Evolutionary conservation across 2,888 invertebrate genomes (phyloP), one percentile per base, ranked within the genome.

Genomic region (Chirona hameri): DNA sequence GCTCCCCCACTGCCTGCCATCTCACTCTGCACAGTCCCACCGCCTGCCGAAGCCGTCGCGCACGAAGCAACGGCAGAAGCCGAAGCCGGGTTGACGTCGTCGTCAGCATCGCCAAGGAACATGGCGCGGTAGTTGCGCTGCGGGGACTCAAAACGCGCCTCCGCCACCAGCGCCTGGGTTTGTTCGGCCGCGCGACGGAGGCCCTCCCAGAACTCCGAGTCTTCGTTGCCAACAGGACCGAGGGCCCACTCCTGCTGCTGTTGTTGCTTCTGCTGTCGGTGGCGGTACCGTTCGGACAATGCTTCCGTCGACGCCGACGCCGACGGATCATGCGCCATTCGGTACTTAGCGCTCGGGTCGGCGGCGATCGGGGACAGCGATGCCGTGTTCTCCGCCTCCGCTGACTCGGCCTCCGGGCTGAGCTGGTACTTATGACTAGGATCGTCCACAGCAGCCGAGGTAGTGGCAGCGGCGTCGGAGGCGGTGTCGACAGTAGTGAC

Each of bases 131-230:
- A 76, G 76, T 76, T 29, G 3, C 39, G 31, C 10, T 18, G 39
- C 76, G 76, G 76, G 39, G 76, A 76, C 12, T 76, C 21, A 39
- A 31, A 39, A 39, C 76, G 76, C 39, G 76, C 76, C 76, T 15
- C 76, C 76, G 31, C 76, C 39, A 76, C 76, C 21, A 76, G 76
- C 39, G 12, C 31, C 39, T 29, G 31, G 14, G 76, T 76, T 9
- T 39, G 76, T 39, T 76, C 76, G 76, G 76, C 39, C 21, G 76
- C 76, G 21, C 21, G 76, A 5, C 39, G 31, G 31, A 76, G 39
- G 21, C 76, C 29, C 39, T 31, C 31, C 76, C 76, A 76, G 39
- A 76, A 39, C 76, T 39, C 76, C 31, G 12, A 12, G 9, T 48
- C 76, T 29, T 39, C 76, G 21, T 31, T 12, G 9, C 39, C 76